Evolutionary conservation across 1,140 invertebrate species (phyloP), one percentile per base, ranked within the genome.

Genomic region (Halictus rubicundus): DNA sequence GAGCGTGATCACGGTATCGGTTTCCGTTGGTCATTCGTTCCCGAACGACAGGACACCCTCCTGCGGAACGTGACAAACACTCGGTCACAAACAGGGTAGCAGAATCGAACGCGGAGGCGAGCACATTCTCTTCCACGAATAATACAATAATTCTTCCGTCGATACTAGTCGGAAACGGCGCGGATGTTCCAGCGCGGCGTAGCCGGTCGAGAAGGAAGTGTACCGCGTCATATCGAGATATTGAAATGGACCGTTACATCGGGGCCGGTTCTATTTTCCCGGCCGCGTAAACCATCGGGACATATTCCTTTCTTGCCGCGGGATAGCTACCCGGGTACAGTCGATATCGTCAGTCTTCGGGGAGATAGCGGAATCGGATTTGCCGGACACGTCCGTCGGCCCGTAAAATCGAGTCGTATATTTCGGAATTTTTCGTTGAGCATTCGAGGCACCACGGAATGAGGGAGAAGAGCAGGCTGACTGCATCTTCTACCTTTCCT

Each of bases 401-500:
- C 63, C 78, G 82, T 81, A 84, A 84, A 85, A 85, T 85, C 83
- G 83, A 76, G 80, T 85, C 82, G 72, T 85, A 81, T 70, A 84
- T 85, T 84, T 77, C 64, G 42, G 66, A 70, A 85, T 81, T 85
- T 84, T 85, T 84, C 72, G 64, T 12, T n/a, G 21, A 19, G 10
- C 57, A 25, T 66, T 74, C 60, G 37, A 2, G 37, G 21, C 14
- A 25, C 9, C 16, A 6, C 49, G 49, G 16, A 7, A 7, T 5
- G 14, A 52, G 14, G 12, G 42, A 46, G 42, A 46, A 14, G 42
- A 46, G 42, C 10, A 14, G 14, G 42, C 8, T 9, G 1, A 1
- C 42, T 16, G 3, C 27, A 21, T 8, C 39, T 16, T 16, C 21
- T 14, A 7, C 9, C 14, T n/a, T 32, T 21, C 59, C n/a, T 7